phyloP scores from a whole-genome alignment of 2,888 invertebrate species.

The Drosophila flavopinicola region DNA sequence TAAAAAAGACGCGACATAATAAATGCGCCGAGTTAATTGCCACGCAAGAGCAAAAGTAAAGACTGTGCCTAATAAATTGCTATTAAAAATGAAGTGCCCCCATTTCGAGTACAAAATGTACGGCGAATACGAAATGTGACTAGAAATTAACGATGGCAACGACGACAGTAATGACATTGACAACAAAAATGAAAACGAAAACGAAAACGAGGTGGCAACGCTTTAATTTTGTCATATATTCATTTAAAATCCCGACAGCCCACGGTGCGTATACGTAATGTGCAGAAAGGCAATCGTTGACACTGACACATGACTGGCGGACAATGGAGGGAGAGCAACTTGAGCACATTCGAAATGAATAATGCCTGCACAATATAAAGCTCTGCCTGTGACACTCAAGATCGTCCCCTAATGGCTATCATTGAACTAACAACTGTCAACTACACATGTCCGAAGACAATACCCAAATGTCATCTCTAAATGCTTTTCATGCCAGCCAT shows the following conservation, averaged over 20 bases:
- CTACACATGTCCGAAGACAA: background rate
- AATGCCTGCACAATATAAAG: constrained; percentile 5
- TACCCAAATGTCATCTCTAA: background rate
- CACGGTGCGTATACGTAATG: constrained; percentile 33
- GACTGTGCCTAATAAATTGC: constrained; percentile 51
- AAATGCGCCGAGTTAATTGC: constrained; percentile 57
- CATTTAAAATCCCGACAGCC: constrained; percentile 7
- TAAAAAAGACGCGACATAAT: constrained; percentile 57
- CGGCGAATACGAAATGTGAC: constrained; percentile 18
- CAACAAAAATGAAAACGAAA: background rate
- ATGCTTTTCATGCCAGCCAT: no score
- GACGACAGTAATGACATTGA: constrained; percentile 4
- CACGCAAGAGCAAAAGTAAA: constrained; percentile 43
- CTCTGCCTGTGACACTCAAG: constrained; percentile 3
- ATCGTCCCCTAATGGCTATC: background rate
- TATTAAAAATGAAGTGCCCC: constrained; percentile 47
- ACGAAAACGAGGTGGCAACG: constrained; percentile 4
- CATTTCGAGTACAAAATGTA: constrained; percentile 12
- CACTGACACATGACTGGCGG: constrained; percentile 14
- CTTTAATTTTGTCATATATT: constrained; percentile 30
- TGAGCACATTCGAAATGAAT: background rate
- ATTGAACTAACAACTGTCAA: no score
- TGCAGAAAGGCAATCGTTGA: constrained; percentile 17
- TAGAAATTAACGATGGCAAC: constrained; percentile 39
- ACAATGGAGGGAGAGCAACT: background rate